Evolutionary conservation across 2,888 invertebrate species (phyloP), one percentile per base, ranked within the genome.

Genomic region (Drosophila anceps): DNA sequence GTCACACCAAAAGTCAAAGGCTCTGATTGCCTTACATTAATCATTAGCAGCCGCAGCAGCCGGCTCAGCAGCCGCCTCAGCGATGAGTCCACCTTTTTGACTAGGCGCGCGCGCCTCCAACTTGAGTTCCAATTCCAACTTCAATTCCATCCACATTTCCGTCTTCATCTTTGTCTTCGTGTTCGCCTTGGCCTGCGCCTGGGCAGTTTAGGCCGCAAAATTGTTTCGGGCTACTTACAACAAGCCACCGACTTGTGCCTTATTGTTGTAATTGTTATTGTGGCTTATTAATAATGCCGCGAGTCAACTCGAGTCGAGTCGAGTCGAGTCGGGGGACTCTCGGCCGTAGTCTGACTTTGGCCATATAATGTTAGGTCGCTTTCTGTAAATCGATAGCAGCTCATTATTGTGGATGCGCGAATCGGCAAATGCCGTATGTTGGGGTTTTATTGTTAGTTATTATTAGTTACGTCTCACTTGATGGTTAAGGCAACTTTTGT

Each of bases 201-300:
- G 51, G 60, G 82, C 86, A 86, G 82, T 89, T 88, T 88, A 81
- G 90, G 88, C 88, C 90, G 79, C 86, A 88, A 90, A 88, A 82
- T 71, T 81, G 90, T 83, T 76, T 78, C 87, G 77, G 74, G 87
- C 86, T 86, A 88, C 86, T 88, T 88, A 81, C 90, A 82, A 79
- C 75, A 79, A 74, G 79, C 72, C 44, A 41, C 29, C 65, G 50
- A 27, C 39, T 63, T 48, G 69, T 55, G 78, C 79, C 78, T 69
- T 82, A 79, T 87, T 90, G 85, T 84, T 84, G 85, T 84, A 84
- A 84, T 89, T 84, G 88, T 84, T 84, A 79, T 73, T 90, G 86
- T 77, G 81, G 86, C 89, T 88, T 90, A 83, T 90, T 82, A 88
- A 84, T 80, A 76, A 77, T 68, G 68, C 62, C 60, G 67, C 71